Evolutionary conservation across 2,797 vertebrate genomes (phyloP).

Genomic region (Enteromius radiatus): DNA sequence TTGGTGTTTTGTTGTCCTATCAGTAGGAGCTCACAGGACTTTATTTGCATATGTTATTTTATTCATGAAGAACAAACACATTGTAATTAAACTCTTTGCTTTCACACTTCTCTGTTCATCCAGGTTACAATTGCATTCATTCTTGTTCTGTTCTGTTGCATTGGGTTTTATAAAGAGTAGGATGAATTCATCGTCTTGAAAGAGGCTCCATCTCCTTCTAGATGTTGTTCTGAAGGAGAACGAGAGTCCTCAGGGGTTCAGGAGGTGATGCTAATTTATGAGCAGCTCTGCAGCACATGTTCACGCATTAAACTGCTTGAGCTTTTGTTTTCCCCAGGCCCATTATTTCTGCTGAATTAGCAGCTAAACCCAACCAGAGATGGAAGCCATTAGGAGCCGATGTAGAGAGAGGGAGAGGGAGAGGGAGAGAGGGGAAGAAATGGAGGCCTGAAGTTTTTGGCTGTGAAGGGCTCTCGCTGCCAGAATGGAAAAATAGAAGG

Average conservation of each 20-base stretch:
- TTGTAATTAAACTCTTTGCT: neutral
- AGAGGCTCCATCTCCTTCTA: neutral
- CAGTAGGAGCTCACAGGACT: neutral
- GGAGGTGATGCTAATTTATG: conserved; percentile 87
- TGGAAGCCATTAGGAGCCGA: conserved; percentile 83
- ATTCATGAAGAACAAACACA: conserved; percentile 8
- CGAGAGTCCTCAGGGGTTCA: conserved; percentile 72
- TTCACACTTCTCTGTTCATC: neutral
- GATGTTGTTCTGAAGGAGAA: conserved; percentile 54
- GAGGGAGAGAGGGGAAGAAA: neutral
- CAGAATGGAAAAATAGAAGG: conserved; percentile 41
- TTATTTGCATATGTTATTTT: neutral
- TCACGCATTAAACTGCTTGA: conserved; percentile 82
- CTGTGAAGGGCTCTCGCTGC: conserved; percentile 24
- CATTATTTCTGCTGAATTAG: conserved; percentile 96
- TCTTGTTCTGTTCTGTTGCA: neutral
- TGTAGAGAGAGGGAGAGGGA: neutral
- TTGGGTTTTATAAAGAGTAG: neutral
- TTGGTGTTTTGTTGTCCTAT: conserved; percentile 3
- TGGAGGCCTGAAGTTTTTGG: conserved; percentile 14
- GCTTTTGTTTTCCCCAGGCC: conserved; percentile 88
- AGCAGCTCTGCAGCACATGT: conserved; percentile 91
- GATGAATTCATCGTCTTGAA: neutral
- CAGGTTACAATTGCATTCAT: neutral
- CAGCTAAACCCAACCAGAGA: conserved; percentile 81